Base-by-base conservation (phyloP, 2,113 vertebrate genomes). In the Boleophthalmus pectinirostris region DNA sequence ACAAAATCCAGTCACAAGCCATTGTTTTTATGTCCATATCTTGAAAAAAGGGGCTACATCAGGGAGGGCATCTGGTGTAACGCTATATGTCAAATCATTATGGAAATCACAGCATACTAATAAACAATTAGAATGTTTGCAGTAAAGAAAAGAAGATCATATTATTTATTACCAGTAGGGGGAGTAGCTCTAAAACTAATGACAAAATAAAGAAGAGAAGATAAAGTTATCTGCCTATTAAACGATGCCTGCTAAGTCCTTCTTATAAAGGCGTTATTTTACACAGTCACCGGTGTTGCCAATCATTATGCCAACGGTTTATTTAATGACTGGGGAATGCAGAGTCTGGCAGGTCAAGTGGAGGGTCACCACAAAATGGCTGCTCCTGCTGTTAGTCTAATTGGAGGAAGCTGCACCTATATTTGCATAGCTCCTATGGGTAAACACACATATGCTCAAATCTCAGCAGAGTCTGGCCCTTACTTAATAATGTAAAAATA, bases 1-100 rank as follows among this genome's bases (percentile, higher is more conserved):
- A 54, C 68, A 53, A 11, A 80, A 58, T 57, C 47, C 10, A 49
- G 49, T 76, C 53, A 68, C 73, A 61, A 68, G 79, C 33, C 81
- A 20, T 54, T 54, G 2, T n/a, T 18, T 54, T 49, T 16, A 49
- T 15, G 47, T 16, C 47, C 2, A 15, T 1, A 3, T 5, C 51
- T 20, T 3, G 16, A 20, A 5, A 53, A n/a, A n/a, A 54, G 15
- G 7, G 20, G 51, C 18, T 54, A 5, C 51, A 54, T 54, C 51
- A 8, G 51, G 51, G 8, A 54, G 51, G 51, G 51, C 51, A 54
- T 54, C 51, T 54, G 51, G 51, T n/a, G 20, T 54, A 2, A 54
- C 8, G 6, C 14, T 54, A 2, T 21, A 54, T 21, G n/a, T 20
- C 20, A 54, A 54, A 20, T 54, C 8, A n/a, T 3, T 9, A 49